Evolutionary conservation across 2,113 vertebrate genomes (phyloP).

Genomic region (Lasiurus cinereus): DNA sequence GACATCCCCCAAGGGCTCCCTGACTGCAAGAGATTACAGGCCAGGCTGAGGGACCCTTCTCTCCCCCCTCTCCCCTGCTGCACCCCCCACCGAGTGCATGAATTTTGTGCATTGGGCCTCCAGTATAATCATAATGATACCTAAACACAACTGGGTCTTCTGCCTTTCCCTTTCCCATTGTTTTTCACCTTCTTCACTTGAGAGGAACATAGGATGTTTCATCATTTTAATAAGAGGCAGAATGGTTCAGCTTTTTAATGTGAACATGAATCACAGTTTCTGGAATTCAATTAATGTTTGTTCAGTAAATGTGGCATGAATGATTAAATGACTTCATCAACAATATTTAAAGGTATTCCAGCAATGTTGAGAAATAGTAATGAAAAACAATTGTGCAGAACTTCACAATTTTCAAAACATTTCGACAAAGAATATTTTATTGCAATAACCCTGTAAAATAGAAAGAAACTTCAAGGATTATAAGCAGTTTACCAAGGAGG

Average conservation of each 20-base stretch:
- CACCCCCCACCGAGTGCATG: no score
- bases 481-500: conserved; percentile 15
- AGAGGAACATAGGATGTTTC: not conserved
- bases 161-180: not conserved
- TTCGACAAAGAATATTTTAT: conserved; percentile 62
- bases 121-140: not conserved
- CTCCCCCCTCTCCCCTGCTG: no score
- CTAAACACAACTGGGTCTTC: not conserved
- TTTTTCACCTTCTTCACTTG: conserved; percentile 6
- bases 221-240: conserved; percentile 35
- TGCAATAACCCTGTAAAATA: not conserved
- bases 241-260: conserved; percentile 43
- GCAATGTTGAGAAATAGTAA: not conserved
- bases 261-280: conserved; percentile 54
- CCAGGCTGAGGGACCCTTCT: no score
- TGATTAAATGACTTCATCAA: conserved; percentile 53
- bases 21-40: no score
- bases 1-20: no score
- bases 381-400: not conserved
- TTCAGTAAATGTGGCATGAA: conserved; percentile 58
- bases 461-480: conserved; percentile 43
- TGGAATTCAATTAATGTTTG: conserved; percentile 65
- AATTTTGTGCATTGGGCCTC: no score
- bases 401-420: conserved; percentile 58
- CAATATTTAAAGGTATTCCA: conserved; percentile 51